Base-by-base conservation (phyloP, 2,888 invertebrate species). In the Pecten maximus region DNA sequence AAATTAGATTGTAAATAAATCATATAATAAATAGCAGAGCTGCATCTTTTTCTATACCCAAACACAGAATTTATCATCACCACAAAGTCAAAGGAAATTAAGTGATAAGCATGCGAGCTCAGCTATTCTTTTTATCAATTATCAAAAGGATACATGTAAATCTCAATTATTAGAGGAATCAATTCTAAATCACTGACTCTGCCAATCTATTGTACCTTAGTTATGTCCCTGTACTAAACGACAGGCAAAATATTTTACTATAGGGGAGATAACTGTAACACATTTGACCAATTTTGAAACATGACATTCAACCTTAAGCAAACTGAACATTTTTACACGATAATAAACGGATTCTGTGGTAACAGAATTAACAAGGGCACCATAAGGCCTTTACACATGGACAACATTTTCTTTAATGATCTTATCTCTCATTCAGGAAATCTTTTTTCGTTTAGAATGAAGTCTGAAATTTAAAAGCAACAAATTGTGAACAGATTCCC, bases 1-100 rank as follows among this genome's bases (percentile, higher is more conserved):
- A 74, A 74, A 74, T 74, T 74, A 12, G 28, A 8, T 28, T 74
- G 60, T 74, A 74, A 74, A 74, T 74, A 74, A 74, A 28, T 74
- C 0, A 74, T 74, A 28, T 74, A 50, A 15, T 50, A 28, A 6
- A n/a, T 74, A 74, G 4, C 60, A 74, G 3, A 3, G 60, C 60
- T 74, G n/a, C 0, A 74, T 44, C 12, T 44, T 6, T 44, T 44
- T 44, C 6, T 74, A 74, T 74, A 74, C 60, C n/a, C 28, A 74
- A 74, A 4, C 60, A 74, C 28, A 44, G 19, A 54, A 54, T 54
- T 2, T 19, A 19, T 54, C 15, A 54, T 74, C 28, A 74, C 50
- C 6, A 28, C 60, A 4, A 74, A 74, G 60, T 74, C 28, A 74
- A 28, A 28, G 12, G 60, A 28, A 74, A 74, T n/a, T 28, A 12